Evolutionary conservation across 2,797 vertebrate genomes (phyloP), one percentile per base, ranked within the genome.

Genomic region (Cirrhinus mrigala): DNA sequence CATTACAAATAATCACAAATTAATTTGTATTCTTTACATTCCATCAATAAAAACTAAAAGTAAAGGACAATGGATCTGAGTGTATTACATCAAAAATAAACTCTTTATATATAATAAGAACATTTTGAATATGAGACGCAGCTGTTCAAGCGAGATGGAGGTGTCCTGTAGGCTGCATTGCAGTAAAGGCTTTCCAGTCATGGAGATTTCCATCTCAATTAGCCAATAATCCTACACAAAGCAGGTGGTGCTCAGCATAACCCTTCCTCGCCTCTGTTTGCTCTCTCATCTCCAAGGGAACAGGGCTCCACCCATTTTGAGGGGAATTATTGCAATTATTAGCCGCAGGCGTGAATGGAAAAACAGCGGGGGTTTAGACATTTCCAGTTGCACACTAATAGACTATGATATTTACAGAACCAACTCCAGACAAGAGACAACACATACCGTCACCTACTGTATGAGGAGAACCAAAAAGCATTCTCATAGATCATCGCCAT

Each of bases 141-240:
- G 90, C 92, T 92, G 91, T 89, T 84, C 84, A 91, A 92, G 89
- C 89, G 89, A 87, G 82, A 89, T 85, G 87, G 86, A 86, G 85
- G 90, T 87, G 73, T 85, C 78, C 85, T 83, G 90, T 88, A 90
- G 58, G 75, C 68, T 83, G 68, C 86, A 81, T 89, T 74, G 78
- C 68, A 85, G 81, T 73, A 84, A 85, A 90, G 84, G 46, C 58
- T 66, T 50, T 78, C 81, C 85, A 91, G 79, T 89, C 78, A 87
- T 58, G 24, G 56, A 66, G 89, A 91, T 91, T 78, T 83, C 48
- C 54, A 84, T 90, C 88, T 88, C 40, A 89, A 90, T 86, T 81
- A 82, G 84, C 62, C 82, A 87, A 87, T 90, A 89, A 92, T 90
- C 88, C 86, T 74, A 52, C 3, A 64, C 81, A 82, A 87, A 91